phyloP scores from a whole-genome alignment of 1,140 invertebrate species.

The Apis laboriosa region DNA sequence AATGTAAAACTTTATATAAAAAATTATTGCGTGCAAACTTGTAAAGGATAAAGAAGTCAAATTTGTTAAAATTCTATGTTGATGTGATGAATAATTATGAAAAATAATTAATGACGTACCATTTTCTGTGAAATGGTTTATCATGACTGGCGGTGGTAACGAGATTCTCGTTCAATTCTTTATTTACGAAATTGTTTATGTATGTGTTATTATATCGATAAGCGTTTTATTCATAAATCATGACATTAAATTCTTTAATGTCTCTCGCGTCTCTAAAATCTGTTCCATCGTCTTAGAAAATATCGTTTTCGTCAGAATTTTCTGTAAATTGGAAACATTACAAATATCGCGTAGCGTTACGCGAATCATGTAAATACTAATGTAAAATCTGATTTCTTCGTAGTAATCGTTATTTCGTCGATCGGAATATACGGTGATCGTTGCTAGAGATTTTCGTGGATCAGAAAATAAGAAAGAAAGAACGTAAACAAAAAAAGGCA shows the following conservation, averaged over 20 bases:
- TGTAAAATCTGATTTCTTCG: slow-evolving; percentile 69
- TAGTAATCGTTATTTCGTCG: slow-evolving; percentile 61
- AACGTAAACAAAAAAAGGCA: slow-evolving; percentile 22
- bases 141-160: slow-evolving; percentile 33
- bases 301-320: slow-evolving; percentile 35
- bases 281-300: slow-evolving; percentile 29
- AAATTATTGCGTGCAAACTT: slow-evolving; percentile 38
- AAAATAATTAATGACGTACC: slow-evolving; percentile 26
- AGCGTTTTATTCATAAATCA: slow-evolving; percentile 44
- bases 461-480: slow-evolving; percentile 29
- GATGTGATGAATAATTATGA: slow-evolving; percentile 44
- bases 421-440: slow-evolving; percentile 53
- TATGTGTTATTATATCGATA: slow-evolving; percentile 42
- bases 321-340: slow-evolving; percentile 64
- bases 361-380: slow-evolving; percentile 68
- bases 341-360: slow-evolving; percentile 20
- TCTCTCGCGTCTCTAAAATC: slow-evolving; percentile 28
- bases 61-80: slow-evolving; percentile 50
- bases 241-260: slow-evolving; percentile 21
- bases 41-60: slow-evolving; percentile 47
- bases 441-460: slow-evolving; percentile 48
- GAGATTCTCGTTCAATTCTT: slow-evolving; percentile 43
- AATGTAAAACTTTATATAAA: slow-evolving; percentile 52
- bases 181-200: slow-evolving; percentile 51
- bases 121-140: slow-evolving; percentile 19